Percentiles rank a stretch among this genome's conserved stretches.
Evolutionary conservation across 64 coral and sea anemone species (phyloP).

Genomic region (Montipora cactus): DNA sequence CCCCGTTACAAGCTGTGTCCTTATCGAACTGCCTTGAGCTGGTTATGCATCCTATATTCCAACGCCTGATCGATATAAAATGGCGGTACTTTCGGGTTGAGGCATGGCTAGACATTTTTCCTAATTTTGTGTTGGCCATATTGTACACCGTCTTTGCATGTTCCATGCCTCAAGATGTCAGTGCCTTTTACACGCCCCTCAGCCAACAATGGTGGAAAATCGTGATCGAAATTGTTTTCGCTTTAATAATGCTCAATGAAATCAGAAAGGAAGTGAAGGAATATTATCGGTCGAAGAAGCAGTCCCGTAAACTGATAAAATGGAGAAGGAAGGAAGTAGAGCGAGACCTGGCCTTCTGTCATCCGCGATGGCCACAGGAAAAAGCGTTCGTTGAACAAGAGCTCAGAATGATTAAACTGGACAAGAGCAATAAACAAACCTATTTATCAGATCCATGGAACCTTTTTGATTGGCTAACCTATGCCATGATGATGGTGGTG

Average conservation of each 20-base stretch:
- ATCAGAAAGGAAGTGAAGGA: slow-evolving; percentile 80
- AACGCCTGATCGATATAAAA: slow-evolving; percentile 52
- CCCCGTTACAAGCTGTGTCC: slow-evolving; percentile 19
- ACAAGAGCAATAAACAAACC: slow-evolving; percentile 29
- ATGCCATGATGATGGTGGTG: slow-evolving; percentile 67
- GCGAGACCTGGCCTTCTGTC: slow-evolving; percentile 74
- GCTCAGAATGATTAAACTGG: slow-evolving; percentile 43
- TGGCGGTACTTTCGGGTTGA: slow-evolving; percentile 41
- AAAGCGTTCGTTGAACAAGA: slow-evolving; percentile 70
- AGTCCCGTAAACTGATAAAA: slow-evolving; percentile 52
- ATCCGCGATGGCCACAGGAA: slow-evolving; percentile 85
- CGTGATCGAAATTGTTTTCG: slow-evolving; percentile 67
- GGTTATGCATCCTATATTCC: slow-evolving; percentile 48
- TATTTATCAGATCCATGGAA: slow-evolving; percentile 86
- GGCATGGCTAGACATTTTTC: slow-evolving; percentile 51
- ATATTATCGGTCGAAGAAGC: slow-evolving; percentile 58
- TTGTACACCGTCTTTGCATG: slow-evolving; percentile 48
- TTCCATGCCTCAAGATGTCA: slow-evolving; percentile 28
- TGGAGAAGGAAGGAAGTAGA: slow-evolving; percentile 63
- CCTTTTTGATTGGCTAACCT: slow-evolving; percentile 70
- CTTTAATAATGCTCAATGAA: slow-evolving; percentile 75
- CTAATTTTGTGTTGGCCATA: slow-evolving; percentile 27
- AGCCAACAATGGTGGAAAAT: slow-evolving; percentile 79
- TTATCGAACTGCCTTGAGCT: slow-evolving; percentile 30
- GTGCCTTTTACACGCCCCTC: slow-evolving; percentile 43